Percentiles rank a stretch among this genome's conserved stretches.
Evolutionary conservation across 2,888 invertebrate species (phyloP).

Genomic region (Sesamia inferens): DNA sequence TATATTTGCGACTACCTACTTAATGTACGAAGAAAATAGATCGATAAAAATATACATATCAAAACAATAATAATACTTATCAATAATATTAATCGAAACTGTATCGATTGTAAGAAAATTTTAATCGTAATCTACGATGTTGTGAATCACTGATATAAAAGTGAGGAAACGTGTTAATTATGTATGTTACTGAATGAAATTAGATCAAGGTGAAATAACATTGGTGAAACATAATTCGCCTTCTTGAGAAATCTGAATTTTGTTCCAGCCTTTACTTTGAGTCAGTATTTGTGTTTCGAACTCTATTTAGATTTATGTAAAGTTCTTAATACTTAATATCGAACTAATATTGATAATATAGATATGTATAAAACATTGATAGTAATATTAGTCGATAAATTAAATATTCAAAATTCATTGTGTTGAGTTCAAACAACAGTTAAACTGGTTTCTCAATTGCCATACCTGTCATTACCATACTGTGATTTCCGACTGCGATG

Average conservation of each 20-base stretch:
- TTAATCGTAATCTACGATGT: conserved; percentile 12
- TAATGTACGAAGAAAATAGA: conserved; percentile 31
- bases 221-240: too few species aligned
- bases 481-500: not conserved
- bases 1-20: conserved; percentile 55
- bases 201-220: conserved; percentile 25
- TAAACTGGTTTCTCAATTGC: not conserved
- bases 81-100: conserved; percentile 24
- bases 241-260: too few species aligned
- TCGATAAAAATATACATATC: conserved; percentile 30
- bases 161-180: not conserved
- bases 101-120: conserved; percentile 21
- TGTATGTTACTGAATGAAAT: conserved; percentile 16
- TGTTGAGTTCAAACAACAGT: not conserved
- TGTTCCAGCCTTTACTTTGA: too few species aligned
- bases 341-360: too few species aligned
- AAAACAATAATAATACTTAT: conserved; percentile 26
- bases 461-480: not conserved
- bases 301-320: too few species aligned
- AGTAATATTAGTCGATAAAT: not conserved
- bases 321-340: too few species aligned
- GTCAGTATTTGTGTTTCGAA: too few species aligned
- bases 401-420: not conserved
- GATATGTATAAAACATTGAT: too few species aligned
- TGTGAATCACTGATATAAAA: conserved; percentile 19